A percentile compares a stretch with the other conserved stretches of the same genome.
phyloP scores from a whole-genome alignment of 2,888 invertebrate genomes.

The Scotopteryx bipunctaria region DNA sequence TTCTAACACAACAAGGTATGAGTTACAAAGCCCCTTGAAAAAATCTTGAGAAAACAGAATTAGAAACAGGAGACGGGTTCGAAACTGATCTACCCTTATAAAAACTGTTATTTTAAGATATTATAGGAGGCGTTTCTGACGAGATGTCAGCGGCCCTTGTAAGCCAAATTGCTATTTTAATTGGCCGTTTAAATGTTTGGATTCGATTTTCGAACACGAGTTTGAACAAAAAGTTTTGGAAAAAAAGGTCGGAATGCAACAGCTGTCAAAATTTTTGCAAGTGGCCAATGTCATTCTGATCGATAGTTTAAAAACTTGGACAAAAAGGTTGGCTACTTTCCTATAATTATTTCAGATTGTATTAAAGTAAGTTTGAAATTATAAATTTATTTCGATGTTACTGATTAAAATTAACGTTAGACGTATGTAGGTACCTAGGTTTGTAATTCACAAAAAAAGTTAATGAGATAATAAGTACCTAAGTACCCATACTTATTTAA shows the following conservation, averaged over 20 bases:
- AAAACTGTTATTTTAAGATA: conserved; percentile 65
- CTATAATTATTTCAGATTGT: background rate
- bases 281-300: conserved; percentile 35
- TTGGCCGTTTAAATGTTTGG: conserved; percentile 69
- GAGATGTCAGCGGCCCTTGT: conserved; percentile 54
- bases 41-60: conserved; percentile 32
- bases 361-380: background rate
- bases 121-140: conserved; percentile 58
- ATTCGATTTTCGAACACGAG: conserved; percentile 60
- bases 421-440: no score
- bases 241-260: conserved; percentile 34
- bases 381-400: background rate
- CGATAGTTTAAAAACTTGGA: conserved; percentile 17
- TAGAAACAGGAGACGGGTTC: conserved; percentile 29
- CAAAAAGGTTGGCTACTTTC: background rate
- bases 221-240: conserved; percentile 37
- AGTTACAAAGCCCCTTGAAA: conserved; percentile 25
- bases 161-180: conserved; percentile 65
- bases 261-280: conserved; percentile 40
- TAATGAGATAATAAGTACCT: no score
- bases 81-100: conserved; percentile 34
- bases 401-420: no score
- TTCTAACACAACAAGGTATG: background rate
- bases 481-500: no score
- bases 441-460: no score